Conservation (phyloP, 2,888 invertebrate species). For the Hyposoter dolosus region DNA sequence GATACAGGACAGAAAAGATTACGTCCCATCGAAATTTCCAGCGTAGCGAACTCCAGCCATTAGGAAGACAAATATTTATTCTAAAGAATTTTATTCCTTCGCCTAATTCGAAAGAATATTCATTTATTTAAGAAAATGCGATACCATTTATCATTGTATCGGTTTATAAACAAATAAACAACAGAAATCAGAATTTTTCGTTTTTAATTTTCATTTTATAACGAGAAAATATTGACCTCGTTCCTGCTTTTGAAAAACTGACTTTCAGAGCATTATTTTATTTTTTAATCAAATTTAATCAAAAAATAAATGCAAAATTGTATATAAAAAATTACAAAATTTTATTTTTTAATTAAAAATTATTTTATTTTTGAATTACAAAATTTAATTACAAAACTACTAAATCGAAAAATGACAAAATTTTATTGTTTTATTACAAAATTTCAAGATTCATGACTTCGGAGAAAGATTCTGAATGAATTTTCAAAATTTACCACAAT, state of each 20-base stretch:
- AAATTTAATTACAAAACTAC: neutral
- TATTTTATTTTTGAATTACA: no score
- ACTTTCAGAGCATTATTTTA: no score
- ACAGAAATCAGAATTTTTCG: neutral
- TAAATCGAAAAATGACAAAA: no score
- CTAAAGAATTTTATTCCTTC: neutral
- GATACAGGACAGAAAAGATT: conserved; percentile 69
- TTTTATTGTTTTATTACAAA: neutral
- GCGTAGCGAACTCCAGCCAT: neutral
- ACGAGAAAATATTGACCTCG: neutral
- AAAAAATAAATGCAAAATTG: no score
- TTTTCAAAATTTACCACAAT: neutral
- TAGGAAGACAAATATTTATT: neutral
- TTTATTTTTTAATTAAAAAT: no score
- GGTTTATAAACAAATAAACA: neutral
- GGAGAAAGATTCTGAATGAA: neutral
- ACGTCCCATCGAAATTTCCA: conserved; percentile 53
- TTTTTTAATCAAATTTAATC: no score
- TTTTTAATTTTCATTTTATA: neutral
- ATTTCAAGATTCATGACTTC: no score
- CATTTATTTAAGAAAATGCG: no score
- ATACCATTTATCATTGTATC: neutral
- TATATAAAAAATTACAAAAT: no score
- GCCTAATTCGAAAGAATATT: neutral
- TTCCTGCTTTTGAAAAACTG: neutral